Base-by-base conservation (phyloP, 2,113 vertebrate species). In the Aspiorhynchus laticeps region DNA sequence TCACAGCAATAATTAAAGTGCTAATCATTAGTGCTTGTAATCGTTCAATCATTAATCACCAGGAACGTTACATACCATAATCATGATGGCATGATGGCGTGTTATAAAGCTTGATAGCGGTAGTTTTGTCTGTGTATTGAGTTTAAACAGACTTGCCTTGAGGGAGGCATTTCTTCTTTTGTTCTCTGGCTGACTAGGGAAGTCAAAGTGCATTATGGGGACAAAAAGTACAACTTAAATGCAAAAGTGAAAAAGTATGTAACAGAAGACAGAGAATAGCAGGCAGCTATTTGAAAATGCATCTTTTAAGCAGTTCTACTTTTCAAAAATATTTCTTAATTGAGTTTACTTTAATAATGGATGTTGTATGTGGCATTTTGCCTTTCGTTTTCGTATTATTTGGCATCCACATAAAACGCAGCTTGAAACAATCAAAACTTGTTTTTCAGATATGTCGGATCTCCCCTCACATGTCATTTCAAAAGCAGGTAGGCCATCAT, bases 381-480 rank as follows among this genome's bases (percentile, higher is more conserved):
- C n/a, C 8, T 5, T 80, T 59, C 1, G 4, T 59, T 63, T 67
- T 78, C 10, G 9, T 75, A 82, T 80, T 80, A 86, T 74, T 84
- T 80, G 85, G 81, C 67, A 87, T 75, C 31, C 24, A 17, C 26
- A 67, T 59, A n/a, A 43, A 56, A 43, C 10, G 53, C 85, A 89
- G 65, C 67, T 89, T 87, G 88, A 85, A 87, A 85, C 77, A 73
- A 87, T 89, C 82, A 87, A 51, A 63, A 38, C 15, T n/a, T 80
- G 85, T 80, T 88, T 88, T 78, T 80, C 38, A 28, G 6, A 28
- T 69, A 46, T 84, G 81, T 80, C 48, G n/a, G 78, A 87, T 80
- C 83, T 59, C 31, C 83, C 48, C 71, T 43, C 28, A 14, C 63
- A 61, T 83, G 31, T 63, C 77, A 80, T 85, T 85, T 79, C 21